A percentile compares a stretch with the other conserved stretches of the same genome.
These are phyloP conservation scores for Spisula solida DNA, from an alignment of 2,888 invertebrate genomes.

Conservation along the genomic window DNA sequence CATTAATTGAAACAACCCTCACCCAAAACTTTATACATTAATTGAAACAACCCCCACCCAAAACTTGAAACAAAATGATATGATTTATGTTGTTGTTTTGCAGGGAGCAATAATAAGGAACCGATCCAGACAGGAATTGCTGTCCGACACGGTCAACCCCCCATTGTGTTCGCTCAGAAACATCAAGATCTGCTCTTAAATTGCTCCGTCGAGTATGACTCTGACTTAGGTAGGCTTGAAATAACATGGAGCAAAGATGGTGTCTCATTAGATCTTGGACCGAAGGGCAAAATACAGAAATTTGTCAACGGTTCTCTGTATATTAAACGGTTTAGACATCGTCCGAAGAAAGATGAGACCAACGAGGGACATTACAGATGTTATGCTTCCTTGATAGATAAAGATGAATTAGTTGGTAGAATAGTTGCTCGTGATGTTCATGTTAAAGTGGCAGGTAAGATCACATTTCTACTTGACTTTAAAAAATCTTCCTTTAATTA, in stretches of 20 bases:
- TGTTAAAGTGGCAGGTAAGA: constrained; percentile 70
- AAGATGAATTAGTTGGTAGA: constrained; percentile 54
- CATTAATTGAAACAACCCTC: too few relatives aligned
- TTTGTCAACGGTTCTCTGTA: constrained; percentile 75
- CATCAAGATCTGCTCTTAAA: constrained; percentile 73
- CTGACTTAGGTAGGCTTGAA: constrained; percentile 57
- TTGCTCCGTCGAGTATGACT: constrained; percentile 72
- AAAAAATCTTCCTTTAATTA: too few relatives aligned
- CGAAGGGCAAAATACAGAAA: constrained; percentile 62
- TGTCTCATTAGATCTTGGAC: constrained; percentile 59
- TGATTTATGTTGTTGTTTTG: neutral
- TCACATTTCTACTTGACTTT: neutral
- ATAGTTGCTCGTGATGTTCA: constrained; percentile 65
- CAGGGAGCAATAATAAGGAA: constrained; percentile 62
- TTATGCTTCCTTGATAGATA: constrained; percentile 53
- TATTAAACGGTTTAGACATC: constrained; percentile 72
- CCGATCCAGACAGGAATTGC: constrained; percentile 27
- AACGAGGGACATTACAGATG: constrained; percentile 72
- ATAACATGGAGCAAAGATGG: constrained; percentile 74
- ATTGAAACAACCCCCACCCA: too few relatives aligned
- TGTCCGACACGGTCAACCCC: constrained; percentile 53
- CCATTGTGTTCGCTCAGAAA: constrained; percentile 74
- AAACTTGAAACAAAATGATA: too few relatives aligned
- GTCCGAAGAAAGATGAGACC: constrained; percentile 68
- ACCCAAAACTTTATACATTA: too few relatives aligned